A percentile compares a stretch with the other conserved stretches of the same genome.
These are phyloP conservation scores for Amblyopsis hoosieri DNA, from an alignment of 2,797 vertebrate genomes.

Conservation along the genomic window DNA sequence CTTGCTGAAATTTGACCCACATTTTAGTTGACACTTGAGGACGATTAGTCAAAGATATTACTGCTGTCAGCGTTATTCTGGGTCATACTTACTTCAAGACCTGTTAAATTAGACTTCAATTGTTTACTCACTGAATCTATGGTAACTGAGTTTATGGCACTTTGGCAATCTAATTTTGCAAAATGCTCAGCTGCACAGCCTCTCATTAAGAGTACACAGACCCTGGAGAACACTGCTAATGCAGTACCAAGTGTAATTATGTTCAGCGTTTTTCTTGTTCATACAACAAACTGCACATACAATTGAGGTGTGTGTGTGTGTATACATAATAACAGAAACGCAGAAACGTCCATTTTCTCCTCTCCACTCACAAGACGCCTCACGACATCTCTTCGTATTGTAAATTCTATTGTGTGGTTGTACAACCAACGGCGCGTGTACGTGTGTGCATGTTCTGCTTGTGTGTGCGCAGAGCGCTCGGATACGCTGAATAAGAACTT, in stretches of 20 bases:
- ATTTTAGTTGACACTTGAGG: too few species aligned
- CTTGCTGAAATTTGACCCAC: too few species aligned
- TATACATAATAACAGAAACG: background rate
- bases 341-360: background rate
- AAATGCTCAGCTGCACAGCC: conserved; percentile 20
- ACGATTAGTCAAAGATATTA: too few species aligned
- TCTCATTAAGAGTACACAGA: conserved; percentile 28
- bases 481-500: conserved; percentile 89
- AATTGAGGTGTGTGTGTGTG: too few species aligned
- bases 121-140: background rate
- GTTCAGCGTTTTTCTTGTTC: conserved; percentile 35
- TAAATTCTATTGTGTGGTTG: background rate
- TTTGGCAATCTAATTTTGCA: conserved; percentile 30
- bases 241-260: conserved; percentile 42
- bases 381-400: background rate
- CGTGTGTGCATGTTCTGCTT: conserved; percentile 37
- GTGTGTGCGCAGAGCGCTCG: conserved; percentile 76
- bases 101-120: conserved; percentile 2
- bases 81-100: background rate
- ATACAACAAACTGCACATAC: too few species aligned
- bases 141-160: background rate
- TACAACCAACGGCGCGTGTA: conserved; percentile 2
- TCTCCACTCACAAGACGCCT: too few species aligned
- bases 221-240: conserved; percentile 31
- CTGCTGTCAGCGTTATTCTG: background rate